Base-by-base conservation (phyloP, 2,797 vertebrate species). In the Heteromormyrus szaboi region DNA sequence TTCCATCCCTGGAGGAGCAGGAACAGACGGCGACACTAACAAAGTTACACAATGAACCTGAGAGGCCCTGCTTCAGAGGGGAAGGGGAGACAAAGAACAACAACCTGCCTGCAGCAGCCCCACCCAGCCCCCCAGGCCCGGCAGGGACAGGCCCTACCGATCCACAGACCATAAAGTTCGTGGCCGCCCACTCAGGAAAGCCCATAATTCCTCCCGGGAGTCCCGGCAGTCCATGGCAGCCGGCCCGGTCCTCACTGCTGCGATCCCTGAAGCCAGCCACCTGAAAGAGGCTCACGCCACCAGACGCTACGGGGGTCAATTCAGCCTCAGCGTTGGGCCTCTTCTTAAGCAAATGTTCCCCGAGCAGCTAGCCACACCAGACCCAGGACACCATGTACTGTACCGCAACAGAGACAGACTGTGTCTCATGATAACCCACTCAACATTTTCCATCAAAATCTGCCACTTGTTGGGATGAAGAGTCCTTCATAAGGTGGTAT, bases 141-240 rank as follows among this genome's bases (percentile, higher is more conserved):
- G 19, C 12, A 33, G 65, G 68, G 48, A 88, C 87, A 53, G 62
- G 51, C 29, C 51, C 29, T n/a, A 41, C 50, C 50, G 22, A 8
- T 8, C 72, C 72, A 46, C 51, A 37, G 50, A 51, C 68, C 50
- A 22, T 14, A 56, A 51, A 84, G 88, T 54, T 44, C 7, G 14
- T 19, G 44, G 44, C 56, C 17, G 12, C 76, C n/a, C 51, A 37
- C 56, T 89, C 54, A 89, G 88, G 81, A 85, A 89, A 89, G 33
- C 59, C 62, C 46, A 37, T 53, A 89, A 89, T 89, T 62, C 88
- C 48, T 12, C 25, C 44, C 41, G 17, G 48, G 62, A 86, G 72
- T 25, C 5, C 19, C 56, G 19, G 83, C n/a, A 33, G 46, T 14
- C 25, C 5, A 3, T 86, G 83, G 83, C 46, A 8, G n/a, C 25